Base-by-base conservation (phyloP, 2,888 invertebrate species). In the Chironomus riparius region DNA sequence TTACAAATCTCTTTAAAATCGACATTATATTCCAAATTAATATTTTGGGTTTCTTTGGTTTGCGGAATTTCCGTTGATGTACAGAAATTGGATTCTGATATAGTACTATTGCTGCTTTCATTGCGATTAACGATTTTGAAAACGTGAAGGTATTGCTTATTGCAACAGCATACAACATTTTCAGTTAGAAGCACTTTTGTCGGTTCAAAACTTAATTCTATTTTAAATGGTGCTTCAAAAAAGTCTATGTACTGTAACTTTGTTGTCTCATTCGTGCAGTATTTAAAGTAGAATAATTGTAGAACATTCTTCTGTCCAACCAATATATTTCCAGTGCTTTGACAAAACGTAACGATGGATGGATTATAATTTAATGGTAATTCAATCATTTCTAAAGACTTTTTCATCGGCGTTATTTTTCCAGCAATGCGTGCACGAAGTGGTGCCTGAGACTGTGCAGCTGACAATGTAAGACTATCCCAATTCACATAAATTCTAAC, bases 221-320 rank as follows among this genome's bases (percentile, higher is more conserved):
- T 83, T 68, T 87, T 86, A 80, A 91, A 86, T 47, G 89, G 88
- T 77, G 88, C 83, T 71, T 90, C 89, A 78, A 90, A 87, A 80
- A 91, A 91, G 80, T 91, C 91, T 69, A 91, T 86, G 79, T 90
- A 91, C 77, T 87, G 87, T 78, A 89, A 85, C 79, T 88, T 89
- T 1, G 90, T 90, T 68, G 88, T 87, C 79, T 90, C 90, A 79
- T 91, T 90, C 0, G 87, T 87, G 79, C 89, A 88, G 10, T 89
- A 84, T 77, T 87, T 87, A 78, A 89, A 89, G 79, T 87, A 87
- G 79, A 90, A 91, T 15, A 82, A 86, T 82, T 78, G 85, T 81
- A 79, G 82, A 80, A 74, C 84, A 84, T 76, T 74, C 18, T 74
- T 74, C 24, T 68, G 68, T 24, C 83, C 82, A 2, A 87, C 83